phyloP scores from a whole-genome alignment of 2,113 vertebrate species.

The Tachycineta bicolor region DNA sequence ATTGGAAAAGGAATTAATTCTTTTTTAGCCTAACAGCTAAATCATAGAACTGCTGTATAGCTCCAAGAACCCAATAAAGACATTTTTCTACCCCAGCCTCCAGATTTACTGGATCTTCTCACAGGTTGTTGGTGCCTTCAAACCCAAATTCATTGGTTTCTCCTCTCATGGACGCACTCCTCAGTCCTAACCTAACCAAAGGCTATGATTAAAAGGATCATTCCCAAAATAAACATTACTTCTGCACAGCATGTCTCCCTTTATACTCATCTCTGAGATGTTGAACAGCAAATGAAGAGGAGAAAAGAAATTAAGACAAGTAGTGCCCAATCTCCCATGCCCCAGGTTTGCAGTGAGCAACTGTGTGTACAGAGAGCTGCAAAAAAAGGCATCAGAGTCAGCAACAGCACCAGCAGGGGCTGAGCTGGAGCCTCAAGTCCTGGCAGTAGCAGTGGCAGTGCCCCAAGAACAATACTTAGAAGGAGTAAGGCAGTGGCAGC shows the following conservation, averaged over 20 bases:
- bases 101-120: not conserved
- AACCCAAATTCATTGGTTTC: not conserved
- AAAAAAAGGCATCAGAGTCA: not conserved
- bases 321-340: not conserved
- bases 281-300: not conserved
- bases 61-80: not conserved
- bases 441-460: constrained; percentile 30
- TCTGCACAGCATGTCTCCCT: not conserved
- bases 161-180: not conserved
- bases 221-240: not conserved
- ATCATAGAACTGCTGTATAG: not conserved
- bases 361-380: not conserved
- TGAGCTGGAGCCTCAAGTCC: not conserved
- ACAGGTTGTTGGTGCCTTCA: not conserved
- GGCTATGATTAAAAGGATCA: not conserved
- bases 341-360: not conserved
- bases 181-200: not conserved
- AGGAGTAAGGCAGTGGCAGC: not conserved
- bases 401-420: not conserved
- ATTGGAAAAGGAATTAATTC: not conserved
- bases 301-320: not conserved
- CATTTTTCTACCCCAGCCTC: not conserved
- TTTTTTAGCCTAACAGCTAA: not conserved
- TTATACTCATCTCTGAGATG: not conserved
- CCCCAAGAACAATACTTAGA: not conserved